Evolutionary conservation across 2,797 vertebrate genomes (phyloP), one percentile per base, ranked within the genome.

Genomic region (Onychomys torridus): DNA sequence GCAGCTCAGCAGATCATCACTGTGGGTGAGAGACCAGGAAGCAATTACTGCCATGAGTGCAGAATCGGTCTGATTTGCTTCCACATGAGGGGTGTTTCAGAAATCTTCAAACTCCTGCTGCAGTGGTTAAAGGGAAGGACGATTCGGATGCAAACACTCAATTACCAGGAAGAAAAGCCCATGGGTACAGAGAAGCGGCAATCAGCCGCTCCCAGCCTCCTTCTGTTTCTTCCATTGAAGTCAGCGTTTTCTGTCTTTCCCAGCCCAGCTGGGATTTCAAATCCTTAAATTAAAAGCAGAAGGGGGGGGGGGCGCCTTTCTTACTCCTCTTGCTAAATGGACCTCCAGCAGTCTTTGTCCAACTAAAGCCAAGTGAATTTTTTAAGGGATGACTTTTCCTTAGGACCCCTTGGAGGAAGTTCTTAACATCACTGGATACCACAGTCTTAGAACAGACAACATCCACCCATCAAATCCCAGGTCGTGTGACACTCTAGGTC

Each of bases 201-300:
- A 93, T 43, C 90, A 52, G 85, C 37, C 32, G 69, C 82, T 88
- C 79, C 61, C 86, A 46, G 5, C 52, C 90, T 90, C 78, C 71
- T 95, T 71, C 93, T 57, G 82, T 81, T 94, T 93, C 95, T 96
- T 84, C 61, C 52, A 86, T n/a, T 25, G 43, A 96, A 88, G 92
- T 65, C 69, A 52, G 46, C 71, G 6, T 19, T 75, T 91, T 90
- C 63, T 76, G 49, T 81, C 81, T 69, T 73, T 55, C 73, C 92
- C 21, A 61, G 90, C 25, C 85, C 96, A 95, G 95, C 88, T 89
- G 91, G 94, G 85, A 93, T 96, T 90, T 89, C 94, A 89, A 88
- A 90, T 67, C 55, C 92, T 89, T 67, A 92, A 86, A 96, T 97
- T 96, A 83, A 95, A 94, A 96, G 89, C n/a, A 4, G 49, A 2